Percentiles rank a stretch among this genome's conserved stretches.
phyloP scores from a whole-genome alignment of 2,113 vertebrate genomes.

The Chionodraco myersi region DNA sequence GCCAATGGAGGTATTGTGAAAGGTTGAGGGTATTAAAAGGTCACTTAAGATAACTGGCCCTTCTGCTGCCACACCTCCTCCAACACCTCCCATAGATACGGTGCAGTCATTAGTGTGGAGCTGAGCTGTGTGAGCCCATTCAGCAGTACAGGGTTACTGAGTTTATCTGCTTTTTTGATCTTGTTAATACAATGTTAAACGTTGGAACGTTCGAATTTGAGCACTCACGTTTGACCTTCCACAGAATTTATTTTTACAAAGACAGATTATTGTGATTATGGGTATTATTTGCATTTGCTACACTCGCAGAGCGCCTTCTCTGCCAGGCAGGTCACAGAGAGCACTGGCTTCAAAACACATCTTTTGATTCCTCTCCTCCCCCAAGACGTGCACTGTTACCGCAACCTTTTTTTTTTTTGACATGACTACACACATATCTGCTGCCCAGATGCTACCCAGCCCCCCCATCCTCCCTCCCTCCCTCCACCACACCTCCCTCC shows the following conservation, averaged over 20 bases:
- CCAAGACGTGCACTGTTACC: slow-evolving; percentile 58
- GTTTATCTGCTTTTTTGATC: slow-evolving; percentile 48
- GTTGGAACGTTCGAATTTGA: slow-evolving; percentile 41
- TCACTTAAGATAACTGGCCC: slow-evolving; percentile 78
- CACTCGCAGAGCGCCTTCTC: slow-evolving; percentile 2
- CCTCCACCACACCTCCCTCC: slow-evolving; percentile 36
- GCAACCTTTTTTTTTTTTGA: slow-evolving; percentile 72
- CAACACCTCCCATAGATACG: slow-evolving; percentile 65
- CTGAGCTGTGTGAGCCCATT: slow-evolving; percentile 14
- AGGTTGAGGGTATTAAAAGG: slow-evolving; percentile 74
- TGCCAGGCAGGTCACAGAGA: slow-evolving; percentile 48
- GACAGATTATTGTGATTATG: slow-evolving; percentile 27
- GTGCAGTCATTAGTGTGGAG: slow-evolving; percentile 65
- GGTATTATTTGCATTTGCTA: slow-evolving; percentile 32
- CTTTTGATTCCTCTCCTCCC: slow-evolving; percentile 60
- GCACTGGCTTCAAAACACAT: slow-evolving; percentile 59
- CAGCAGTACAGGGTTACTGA: background rate
- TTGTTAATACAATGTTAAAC: slow-evolving; percentile 24
- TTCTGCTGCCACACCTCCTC: slow-evolving; percentile 76
- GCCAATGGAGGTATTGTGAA: slow-evolving; percentile 50
- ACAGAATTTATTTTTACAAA: slow-evolving; percentile 13
- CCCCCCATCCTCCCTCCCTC: slow-evolving; percentile 8
- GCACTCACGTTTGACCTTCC: slow-evolving; percentile 37
- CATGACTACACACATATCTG: slow-evolving; percentile 79
- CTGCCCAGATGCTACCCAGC: slow-evolving; percentile 71